Evolutionary conservation across 2,113 vertebrate species (phyloP).

Genomic region (Archilochus colubris): DNA sequence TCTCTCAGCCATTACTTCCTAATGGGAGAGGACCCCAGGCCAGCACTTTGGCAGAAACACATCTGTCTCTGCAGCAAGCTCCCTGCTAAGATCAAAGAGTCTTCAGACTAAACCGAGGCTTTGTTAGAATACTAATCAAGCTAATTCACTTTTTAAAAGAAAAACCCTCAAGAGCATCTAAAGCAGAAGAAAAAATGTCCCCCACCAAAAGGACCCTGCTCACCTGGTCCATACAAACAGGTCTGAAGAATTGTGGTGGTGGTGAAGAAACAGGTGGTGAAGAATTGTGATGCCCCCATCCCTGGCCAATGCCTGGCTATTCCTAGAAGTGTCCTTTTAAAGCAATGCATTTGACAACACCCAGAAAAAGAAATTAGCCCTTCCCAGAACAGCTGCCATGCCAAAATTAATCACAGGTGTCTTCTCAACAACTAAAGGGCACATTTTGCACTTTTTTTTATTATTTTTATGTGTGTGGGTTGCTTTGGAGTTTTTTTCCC

Average conservation of each 20-base stretch:
- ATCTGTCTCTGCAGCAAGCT: not conserved
- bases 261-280: too few species aligned
- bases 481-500: not conserved
- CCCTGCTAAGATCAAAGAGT: not conserved
- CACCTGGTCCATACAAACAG: rapidly evolving
- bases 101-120: not conserved
- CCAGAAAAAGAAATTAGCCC: not conserved
- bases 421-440: not conserved
- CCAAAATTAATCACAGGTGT: not conserved
- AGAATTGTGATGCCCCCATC: too few species aligned
- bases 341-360: not conserved
- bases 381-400: not conserved
- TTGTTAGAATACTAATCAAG: not conserved
- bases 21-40: not conserved
- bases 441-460: too few species aligned
- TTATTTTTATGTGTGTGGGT: not conserved
- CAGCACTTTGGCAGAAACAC: not conserved
- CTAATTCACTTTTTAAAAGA: not conserved
- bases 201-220: rapidly evolving
- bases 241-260: too few species aligned
- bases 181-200: not conserved
- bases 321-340: not conserved
- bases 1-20: not conserved
- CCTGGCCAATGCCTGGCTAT: too few species aligned
- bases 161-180: not conserved